Evolutionary conservation across 2,888 invertebrate species (phyloP).

Genomic region (Scaptomyza tumidula): DNA sequence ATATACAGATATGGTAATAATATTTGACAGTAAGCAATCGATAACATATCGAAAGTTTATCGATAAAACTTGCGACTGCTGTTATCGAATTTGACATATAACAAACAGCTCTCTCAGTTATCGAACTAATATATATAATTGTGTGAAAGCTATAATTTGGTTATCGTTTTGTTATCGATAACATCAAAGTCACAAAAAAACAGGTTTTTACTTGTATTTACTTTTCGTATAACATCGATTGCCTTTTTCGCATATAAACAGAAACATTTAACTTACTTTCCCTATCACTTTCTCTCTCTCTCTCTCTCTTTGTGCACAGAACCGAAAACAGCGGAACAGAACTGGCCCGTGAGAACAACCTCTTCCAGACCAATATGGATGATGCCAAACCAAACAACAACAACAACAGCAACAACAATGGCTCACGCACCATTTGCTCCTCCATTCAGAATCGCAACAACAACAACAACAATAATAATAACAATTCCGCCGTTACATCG

Average conservation of each 20-base stretch:
- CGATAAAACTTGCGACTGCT: no score
- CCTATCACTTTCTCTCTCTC: constrained; percentile 68
- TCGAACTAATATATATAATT: no score
- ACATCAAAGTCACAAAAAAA: no score
- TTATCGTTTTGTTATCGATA: no score
- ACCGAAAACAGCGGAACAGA: constrained; percentile 70
- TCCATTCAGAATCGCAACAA: constrained; percentile 67
- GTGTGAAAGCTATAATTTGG: no score
- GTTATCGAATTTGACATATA: no score
- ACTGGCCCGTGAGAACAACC: constrained; percentile 83
- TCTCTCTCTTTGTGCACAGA: constrained; percentile 61
- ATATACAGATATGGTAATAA: no score
- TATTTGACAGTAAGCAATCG: background rate
- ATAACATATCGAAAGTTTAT: background rate
- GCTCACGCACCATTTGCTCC: constrained; percentile 61
- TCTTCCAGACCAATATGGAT: constrained; percentile 82
- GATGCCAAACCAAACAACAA: constrained; percentile 65
- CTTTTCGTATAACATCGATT: no score
- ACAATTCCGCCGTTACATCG: constrained; percentile 16
- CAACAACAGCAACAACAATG: constrained; percentile 39
- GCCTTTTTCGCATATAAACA: background rate
- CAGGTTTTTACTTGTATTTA: no score
- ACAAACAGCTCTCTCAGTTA: no score
- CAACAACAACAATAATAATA: background rate
- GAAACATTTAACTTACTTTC: constrained; percentile 65